Conservation (phyloP, 2,113 vertebrate genomes). For the Coreoperca whiteheadi region DNA sequence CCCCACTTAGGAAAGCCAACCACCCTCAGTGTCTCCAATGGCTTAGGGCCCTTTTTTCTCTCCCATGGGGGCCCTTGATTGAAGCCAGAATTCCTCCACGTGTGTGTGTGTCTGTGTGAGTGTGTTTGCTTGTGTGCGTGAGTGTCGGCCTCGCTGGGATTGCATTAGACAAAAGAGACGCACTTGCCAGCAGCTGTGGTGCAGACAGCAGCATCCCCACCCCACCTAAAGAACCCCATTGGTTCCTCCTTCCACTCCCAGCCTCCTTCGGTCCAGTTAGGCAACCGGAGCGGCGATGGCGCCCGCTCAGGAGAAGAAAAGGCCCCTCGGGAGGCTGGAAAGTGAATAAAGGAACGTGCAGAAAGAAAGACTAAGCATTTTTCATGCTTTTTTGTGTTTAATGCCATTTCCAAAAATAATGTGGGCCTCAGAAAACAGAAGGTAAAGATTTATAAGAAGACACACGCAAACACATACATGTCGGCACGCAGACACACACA, state of each 20-base stretch:
- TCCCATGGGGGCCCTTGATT: constrained; percentile 74
- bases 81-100: constrained; percentile 86
- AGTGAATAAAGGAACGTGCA: constrained; percentile 91
- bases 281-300: constrained; percentile 73
- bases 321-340: constrained; percentile 93
- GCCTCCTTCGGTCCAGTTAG: constrained; percentile 74
- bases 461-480: constrained; percentile 37
- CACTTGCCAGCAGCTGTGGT: constrained; percentile 83
- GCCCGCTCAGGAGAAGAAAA: constrained; percentile 86
- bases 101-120: constrained; percentile 60
- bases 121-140: constrained; percentile 31
- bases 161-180: constrained; percentile 84
- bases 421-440: constrained; percentile 83
- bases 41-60: constrained; percentile 74
- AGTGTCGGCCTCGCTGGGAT: constrained; percentile 66
- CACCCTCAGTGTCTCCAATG: constrained; percentile 76
- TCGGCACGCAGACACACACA: constrained; percentile 27
- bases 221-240: constrained; percentile 76
- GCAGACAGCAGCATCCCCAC: constrained; percentile 67
- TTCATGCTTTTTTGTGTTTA: constrained; percentile 83
- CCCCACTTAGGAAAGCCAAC: constrained; percentile 76
- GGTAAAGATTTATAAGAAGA: constrained; percentile 93
- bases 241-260: constrained; percentile 73
- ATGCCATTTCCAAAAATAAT: constrained; percentile 91
- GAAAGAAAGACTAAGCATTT: constrained; percentile 79